phyloP scores from a whole-genome alignment of 2,888 invertebrate genomes.

The Melieria crassipennis region DNA sequence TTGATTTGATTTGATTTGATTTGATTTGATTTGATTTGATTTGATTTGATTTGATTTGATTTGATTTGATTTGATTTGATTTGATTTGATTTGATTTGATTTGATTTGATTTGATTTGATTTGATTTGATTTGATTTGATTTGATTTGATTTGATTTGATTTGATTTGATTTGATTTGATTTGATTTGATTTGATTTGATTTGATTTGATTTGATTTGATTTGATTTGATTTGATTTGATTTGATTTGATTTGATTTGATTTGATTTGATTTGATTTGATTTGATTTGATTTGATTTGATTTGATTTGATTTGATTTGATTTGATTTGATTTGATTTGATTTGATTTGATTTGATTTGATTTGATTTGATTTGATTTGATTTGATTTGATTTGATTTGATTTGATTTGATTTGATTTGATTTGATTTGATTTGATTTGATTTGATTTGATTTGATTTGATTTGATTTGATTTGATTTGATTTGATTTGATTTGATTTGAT shows the following conservation, averaged over 20 bases:
- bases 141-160: conserved; percentile 1
- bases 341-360: not conserved
- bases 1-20: not conserved
- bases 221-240: not conserved
- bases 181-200: not conserved
- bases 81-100: not conserved
- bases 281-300: not conserved
- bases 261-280: not conserved
- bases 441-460: not conserved
- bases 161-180: not conserved
- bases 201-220: not conserved
- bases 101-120: not conserved
- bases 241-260: not conserved
- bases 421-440: not conserved
- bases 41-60: not conserved
- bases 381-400: not conserved
- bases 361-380: not conserved
- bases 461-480: not conserved
- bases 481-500: not conserved
- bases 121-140: not conserved
- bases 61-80: not conserved
- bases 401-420: not conserved
- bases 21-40: not conserved
- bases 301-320: not conserved
- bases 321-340: not conserved